Percentiles rank a stretch among this genome's conserved stretches.
Evolutionary conservation across 1,140 invertebrate species (phyloP).

Genomic region (Chironomus striatipennis): DNA sequence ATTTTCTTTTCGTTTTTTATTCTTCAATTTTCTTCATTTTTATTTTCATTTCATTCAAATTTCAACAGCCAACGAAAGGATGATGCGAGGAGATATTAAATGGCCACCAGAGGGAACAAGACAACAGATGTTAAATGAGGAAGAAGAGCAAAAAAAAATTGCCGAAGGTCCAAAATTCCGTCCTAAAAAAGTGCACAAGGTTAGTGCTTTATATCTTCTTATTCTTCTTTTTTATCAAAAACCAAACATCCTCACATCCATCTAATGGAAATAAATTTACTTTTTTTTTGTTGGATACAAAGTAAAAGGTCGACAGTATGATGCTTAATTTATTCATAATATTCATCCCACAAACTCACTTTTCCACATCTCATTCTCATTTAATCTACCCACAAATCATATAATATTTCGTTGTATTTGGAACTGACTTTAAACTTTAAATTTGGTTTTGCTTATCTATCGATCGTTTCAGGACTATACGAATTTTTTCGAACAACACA

Average conservation of each 20-base stretch:
- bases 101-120: conserved; percentile 10
- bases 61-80: background rate
- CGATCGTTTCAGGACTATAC: background rate
- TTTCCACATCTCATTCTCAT: background rate
- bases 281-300: background rate
- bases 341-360: background rate
- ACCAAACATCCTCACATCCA: too few species aligned
- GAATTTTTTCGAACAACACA: background rate
- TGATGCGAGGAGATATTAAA: conserved; percentile 10
- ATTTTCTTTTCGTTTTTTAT: background rate
- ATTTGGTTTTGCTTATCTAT: background rate
- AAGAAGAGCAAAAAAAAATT: background rate
- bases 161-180: background rate
- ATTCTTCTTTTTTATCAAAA: too few species aligned
- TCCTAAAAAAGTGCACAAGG: background rate
- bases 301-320: background rate
- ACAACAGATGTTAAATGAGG: background rate
- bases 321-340: background rate
- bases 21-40: too few species aligned
- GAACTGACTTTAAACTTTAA: background rate
- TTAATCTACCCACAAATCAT: background rate
- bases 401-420: too few species aligned
- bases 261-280: background rate
- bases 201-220: too few species aligned
- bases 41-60: too few species aligned